Percentiles rank a stretch among this genome's conserved stretches.
phyloP scores from a whole-genome alignment of 2,797 vertebrate genomes.

The Myripristis jacobus region DNA sequence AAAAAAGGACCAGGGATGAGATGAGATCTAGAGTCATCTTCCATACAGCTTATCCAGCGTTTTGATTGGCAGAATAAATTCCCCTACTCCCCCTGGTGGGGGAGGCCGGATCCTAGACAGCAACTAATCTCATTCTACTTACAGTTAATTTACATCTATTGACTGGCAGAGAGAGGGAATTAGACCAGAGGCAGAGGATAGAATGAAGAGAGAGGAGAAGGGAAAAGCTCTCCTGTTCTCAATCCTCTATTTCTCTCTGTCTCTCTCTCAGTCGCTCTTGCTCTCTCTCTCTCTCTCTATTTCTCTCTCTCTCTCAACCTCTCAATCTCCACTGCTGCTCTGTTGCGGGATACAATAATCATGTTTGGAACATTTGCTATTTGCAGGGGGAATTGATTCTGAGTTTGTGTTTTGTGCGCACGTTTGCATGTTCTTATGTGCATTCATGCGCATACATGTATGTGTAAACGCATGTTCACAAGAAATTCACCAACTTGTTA shows the following conservation, averaged over 20 bases:
- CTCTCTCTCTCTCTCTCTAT: not conserved
- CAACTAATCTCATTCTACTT: not conserved
- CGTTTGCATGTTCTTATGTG: not conserved
- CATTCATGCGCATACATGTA: not conserved
- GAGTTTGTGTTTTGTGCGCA: not conserved
- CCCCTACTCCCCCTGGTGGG: not conserved
- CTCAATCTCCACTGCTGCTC: constrained; percentile 24
- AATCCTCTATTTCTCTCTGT: not conserved
- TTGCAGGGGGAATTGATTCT: not conserved
- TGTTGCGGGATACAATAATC: constrained; percentile 3
- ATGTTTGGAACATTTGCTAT: constrained; percentile 10
- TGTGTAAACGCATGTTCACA: not conserved
- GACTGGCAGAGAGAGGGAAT: constrained; percentile 4
- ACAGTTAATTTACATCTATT: constrained; percentile 2
- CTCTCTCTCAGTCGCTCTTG: not conserved
- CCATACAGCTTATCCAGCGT: not conserved
- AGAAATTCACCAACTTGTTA: not conserved
- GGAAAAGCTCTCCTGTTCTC: not conserved
- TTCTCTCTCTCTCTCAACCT: not conserved
- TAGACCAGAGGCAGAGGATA: not conserved
- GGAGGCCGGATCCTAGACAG: not conserved
- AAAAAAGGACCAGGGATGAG: not conserved
- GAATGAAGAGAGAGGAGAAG: not conserved
- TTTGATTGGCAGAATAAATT: constrained; percentile 21
- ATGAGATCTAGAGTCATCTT: too few species aligned